Evolutionary conservation across 1,140 invertebrate species (phyloP).

Genomic region (Camponotus vicinus): DNA sequence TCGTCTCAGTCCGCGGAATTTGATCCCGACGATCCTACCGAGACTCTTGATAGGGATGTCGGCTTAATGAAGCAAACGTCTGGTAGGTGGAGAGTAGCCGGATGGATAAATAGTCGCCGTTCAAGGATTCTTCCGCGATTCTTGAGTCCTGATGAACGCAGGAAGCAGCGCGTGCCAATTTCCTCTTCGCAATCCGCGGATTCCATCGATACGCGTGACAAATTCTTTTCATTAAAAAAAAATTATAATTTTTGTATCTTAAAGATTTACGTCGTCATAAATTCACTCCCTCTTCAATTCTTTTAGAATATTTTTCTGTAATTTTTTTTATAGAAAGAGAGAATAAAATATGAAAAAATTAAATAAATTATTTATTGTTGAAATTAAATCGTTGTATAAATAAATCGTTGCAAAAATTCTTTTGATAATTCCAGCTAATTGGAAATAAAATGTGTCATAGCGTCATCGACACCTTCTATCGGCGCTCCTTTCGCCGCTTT

Average conservation of each 20-base stretch:
- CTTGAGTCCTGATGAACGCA: constrained; percentile 5
- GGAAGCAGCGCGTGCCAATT: constrained; percentile 50
- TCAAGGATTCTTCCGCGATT: constrained; percentile 5
- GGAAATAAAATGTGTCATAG: constrained; percentile 31
- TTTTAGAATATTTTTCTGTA: too few relatives aligned
- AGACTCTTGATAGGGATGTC: constrained; percentile 14
- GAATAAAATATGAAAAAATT: background rate
- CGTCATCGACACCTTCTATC: constrained; percentile 46
- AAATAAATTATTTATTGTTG: background rate
- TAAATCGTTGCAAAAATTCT: too few relatives aligned
- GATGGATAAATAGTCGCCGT: constrained; percentile 35
- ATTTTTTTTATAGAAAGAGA: background rate
- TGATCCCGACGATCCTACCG: constrained; percentile 19
- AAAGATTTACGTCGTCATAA: background rate
- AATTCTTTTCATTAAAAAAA: background rate
- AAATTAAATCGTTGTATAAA: background rate
- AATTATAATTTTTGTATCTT: background rate
- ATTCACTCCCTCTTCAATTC: too few relatives aligned
- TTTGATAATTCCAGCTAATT: constrained; percentile 11
- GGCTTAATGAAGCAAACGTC: constrained; percentile 47
- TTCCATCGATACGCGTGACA: background rate
- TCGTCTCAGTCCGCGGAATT: constrained; percentile 60
- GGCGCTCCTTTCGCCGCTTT: constrained; percentile 39
- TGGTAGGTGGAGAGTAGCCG: background rate
- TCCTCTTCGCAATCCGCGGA: background rate